phyloP scores from a whole-genome alignment of 2,888 invertebrate species.

The Mythimna vitellina region DNA sequence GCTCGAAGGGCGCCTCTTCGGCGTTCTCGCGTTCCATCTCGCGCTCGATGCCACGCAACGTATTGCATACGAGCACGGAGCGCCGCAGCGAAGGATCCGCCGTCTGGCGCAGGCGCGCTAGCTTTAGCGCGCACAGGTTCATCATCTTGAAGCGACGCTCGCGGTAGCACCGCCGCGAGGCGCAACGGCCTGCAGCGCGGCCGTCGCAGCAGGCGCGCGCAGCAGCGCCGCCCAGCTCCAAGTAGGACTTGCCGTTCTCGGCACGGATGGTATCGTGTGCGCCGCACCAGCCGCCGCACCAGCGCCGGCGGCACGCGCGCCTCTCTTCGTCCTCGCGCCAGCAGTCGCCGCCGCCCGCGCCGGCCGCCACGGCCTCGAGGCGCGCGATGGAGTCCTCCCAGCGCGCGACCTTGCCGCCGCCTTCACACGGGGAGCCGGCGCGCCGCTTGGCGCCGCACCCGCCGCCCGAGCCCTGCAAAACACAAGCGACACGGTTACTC shows the following conservation, averaged over 20 bases:
- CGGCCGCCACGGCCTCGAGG: conserved; percentile 91
- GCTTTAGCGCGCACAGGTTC: conserved; percentile 97
- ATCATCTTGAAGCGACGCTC: conserved; percentile 96
- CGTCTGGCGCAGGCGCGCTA: conserved; percentile 96
- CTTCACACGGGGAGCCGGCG: conserved; percentile 88
- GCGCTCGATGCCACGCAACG: conserved; percentile 96
- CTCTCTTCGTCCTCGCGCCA: conserved; percentile 91
- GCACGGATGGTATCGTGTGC: conserved; percentile 96
- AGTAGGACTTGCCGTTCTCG: conserved; percentile 97
- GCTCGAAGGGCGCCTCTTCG: conserved; percentile 89
- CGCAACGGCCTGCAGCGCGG: conserved; percentile 94
- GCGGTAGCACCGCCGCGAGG: conserved; percentile 95
- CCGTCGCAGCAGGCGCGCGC: conserved; percentile 95
- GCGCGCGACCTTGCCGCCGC: conserved; percentile 89
- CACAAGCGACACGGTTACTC: conserved; percentile 60
- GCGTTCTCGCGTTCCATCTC: conserved; percentile 95
- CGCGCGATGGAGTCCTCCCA: conserved; percentile 89
- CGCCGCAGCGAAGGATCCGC: conserved; percentile 97
- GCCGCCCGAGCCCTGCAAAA: conserved; percentile 88
- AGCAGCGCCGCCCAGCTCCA: conserved; percentile 95
- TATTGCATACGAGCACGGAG: conserved; percentile 98
- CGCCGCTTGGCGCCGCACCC: conserved; percentile 90
- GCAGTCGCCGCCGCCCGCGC: conserved; percentile 91
- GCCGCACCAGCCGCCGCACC: conserved; percentile 90
- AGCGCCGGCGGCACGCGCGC: conserved; percentile 89